Evolutionary conservation across 2,797 vertebrate genomes (phyloP).

Genomic region (Periophthalmus magnuspinnatus): DNA sequence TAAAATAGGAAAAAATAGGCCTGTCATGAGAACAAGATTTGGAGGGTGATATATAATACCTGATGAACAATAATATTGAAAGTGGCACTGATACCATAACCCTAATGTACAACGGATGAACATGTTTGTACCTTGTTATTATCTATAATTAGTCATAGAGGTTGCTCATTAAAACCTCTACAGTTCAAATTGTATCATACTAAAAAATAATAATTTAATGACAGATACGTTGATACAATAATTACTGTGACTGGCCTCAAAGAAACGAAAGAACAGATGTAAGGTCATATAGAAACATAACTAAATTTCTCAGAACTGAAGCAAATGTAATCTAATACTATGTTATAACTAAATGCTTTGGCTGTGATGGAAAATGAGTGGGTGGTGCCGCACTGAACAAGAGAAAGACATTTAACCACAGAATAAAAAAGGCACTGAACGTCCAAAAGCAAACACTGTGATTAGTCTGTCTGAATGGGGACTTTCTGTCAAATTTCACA

Average conservation of each 20-base stretch:
- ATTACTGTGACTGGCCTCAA: no score
- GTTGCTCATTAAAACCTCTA: no score
- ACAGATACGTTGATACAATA: no score
- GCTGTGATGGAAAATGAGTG: slow-evolving; percentile 38
- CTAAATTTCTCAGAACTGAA: slow-evolving; percentile 41
- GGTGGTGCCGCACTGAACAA: slow-evolving; percentile 26
- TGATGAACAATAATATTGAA: no score
- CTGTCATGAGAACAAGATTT: no score
- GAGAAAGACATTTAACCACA: slow-evolving; percentile 17
- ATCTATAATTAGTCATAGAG: no score
- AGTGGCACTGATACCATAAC: no score
- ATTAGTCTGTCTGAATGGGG: slow-evolving; percentile 17
- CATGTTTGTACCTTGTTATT: no score
- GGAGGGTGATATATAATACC: neutral
- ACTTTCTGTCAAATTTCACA: slow-evolving; percentile 15
- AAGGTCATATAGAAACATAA: neutral
- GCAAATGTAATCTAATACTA: slow-evolving; percentile 36
- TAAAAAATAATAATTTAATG: neutral
- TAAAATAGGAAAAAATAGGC: slow-evolving; percentile 4
- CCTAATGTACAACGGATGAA: no score
- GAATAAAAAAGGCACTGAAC: slow-evolving; percentile 22
- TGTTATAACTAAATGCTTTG: slow-evolving; percentile 30
- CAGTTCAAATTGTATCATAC: no score
- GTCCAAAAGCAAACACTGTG: slow-evolving; percentile 32
- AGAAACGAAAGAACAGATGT: neutral